Base-by-base conservation (phyloP, 2,888 invertebrate genomes). In the Reticulitermes lucifugus region DNA sequence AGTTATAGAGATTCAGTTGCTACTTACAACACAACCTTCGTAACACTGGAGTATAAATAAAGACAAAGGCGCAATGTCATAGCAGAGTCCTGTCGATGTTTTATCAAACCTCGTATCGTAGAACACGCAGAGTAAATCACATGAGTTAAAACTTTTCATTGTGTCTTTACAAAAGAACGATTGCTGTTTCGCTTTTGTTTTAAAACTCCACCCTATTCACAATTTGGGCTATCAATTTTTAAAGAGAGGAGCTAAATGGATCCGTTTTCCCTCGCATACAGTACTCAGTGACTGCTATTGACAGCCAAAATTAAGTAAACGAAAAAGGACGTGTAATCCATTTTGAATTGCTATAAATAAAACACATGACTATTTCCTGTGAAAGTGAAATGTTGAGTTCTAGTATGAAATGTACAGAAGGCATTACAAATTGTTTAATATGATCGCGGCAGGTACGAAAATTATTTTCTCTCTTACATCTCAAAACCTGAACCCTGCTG, bases 271-370 rank as follows among this genome's bases (percentile, higher is more conserved):
- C n/a, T 77, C 10, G n/a, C 14, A 46, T n/a, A 46, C 46, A 41
- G 41, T 2, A 22, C 51, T n/a, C 41, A 1, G 73, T 41, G 35
- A 51, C 35, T 77, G 77, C 46, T n/a, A 46, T 18, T 77, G 77
- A 77, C 77, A 77, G 77, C 77, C 77, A n/a, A 51, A 77, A 46
- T 77, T 77, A 77, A 77, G 77, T 77, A 77, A 77, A 77, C 43
- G 77, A 77, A 65, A 59, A 65, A n/a, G 12, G n/a, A 65, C n/a
- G 10, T n/a, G 65, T 65, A 65, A 77, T 77, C 46, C 77, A 77
- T 77, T 77, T 77, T 46, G 12, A 77, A 77, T 77, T 2, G 77
- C 41, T 75, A 75, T 43, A 43, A 75, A 75, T 75, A 75, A 75
- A 43, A 75, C 35, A 75, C 43, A 77, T 9, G 25, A 14, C 46